Conservation (phyloP, 2,113 vertebrate genomes). For the Sinocyclocheilus anophthalmus region DNA sequence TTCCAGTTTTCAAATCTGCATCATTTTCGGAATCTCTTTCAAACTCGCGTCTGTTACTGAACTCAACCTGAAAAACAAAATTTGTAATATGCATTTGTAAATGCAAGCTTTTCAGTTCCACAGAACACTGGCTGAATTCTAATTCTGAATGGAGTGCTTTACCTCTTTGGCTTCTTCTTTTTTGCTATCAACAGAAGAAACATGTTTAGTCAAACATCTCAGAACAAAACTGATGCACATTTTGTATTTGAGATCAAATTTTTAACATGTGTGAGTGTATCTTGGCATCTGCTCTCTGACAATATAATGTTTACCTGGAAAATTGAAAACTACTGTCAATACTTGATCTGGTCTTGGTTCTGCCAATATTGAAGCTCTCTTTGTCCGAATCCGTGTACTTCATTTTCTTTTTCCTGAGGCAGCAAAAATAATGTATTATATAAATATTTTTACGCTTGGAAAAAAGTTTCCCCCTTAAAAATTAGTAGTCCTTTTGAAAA, state of each 20-base stretch:
- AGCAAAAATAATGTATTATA: background rate
- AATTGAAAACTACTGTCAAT: no score
- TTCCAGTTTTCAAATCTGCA: rapidly evolving
- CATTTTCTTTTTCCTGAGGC: constrained; percentile 36
- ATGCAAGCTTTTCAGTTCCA: no score
- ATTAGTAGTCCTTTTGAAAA: background rate
- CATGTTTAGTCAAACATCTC: background rate
- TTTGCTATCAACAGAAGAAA: background rate
- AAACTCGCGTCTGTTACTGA: background rate
- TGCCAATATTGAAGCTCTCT: constrained; percentile 28
- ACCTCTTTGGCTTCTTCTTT: background rate
- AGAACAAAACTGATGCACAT: background rate
- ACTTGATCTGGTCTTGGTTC: no score
- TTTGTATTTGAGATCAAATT: background rate
- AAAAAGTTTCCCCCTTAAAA: no score
- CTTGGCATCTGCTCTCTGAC: background rate
- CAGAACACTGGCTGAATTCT: background rate
- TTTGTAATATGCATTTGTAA: no score
- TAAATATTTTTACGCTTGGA: no score
- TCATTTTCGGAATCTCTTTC: background rate
- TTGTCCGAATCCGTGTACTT: constrained; percentile 26
- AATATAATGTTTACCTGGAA: background rate
- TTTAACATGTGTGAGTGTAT: background rate
- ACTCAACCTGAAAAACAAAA: background rate
- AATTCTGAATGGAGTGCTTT: background rate